Evolutionary conservation across 2,797 vertebrate genomes (phyloP).

Genomic region (Tenualosa ilisha): DNA sequence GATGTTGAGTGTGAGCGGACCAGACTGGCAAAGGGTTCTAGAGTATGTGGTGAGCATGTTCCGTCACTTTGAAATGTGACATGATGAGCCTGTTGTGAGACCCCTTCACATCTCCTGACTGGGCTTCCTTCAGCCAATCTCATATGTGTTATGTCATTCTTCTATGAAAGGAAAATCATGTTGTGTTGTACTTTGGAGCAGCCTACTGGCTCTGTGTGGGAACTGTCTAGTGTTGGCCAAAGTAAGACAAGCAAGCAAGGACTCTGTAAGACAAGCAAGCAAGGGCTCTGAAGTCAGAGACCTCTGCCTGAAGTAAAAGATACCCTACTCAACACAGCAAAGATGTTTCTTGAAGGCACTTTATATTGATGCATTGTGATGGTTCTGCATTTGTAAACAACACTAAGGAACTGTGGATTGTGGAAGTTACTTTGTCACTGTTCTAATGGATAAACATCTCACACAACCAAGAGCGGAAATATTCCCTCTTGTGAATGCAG

Average conservation of each 20-base stretch:
- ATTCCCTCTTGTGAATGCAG: background rate
- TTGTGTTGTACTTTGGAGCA: background rate
- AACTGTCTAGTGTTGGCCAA: background rate
- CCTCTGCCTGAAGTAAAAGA: background rate
- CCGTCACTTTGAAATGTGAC: constrained; percentile 79
- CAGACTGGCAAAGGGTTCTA: constrained; percentile 80
- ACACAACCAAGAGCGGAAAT: background rate
- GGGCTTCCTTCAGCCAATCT: background rate
- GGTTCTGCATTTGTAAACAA: background rate
- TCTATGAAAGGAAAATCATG: background rate
- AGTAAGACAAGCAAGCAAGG: background rate
- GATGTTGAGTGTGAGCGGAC: constrained; percentile 72
- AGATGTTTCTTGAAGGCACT: background rate
- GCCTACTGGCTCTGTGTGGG: background rate
- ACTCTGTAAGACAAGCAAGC: background rate
- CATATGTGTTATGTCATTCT: background rate
- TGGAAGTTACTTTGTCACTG: background rate
- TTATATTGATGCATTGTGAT: background rate
- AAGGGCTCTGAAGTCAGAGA: background rate
- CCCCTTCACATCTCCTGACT: background rate
- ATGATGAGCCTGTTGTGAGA: too few species aligned
- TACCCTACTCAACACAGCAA: background rate
- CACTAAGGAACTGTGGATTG: background rate
- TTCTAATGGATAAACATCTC: background rate
- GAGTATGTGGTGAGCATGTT: constrained; percentile 77